Conservation (phyloP, 2,113 vertebrate genomes). For the Oreotragus oreotragus region DNA sequence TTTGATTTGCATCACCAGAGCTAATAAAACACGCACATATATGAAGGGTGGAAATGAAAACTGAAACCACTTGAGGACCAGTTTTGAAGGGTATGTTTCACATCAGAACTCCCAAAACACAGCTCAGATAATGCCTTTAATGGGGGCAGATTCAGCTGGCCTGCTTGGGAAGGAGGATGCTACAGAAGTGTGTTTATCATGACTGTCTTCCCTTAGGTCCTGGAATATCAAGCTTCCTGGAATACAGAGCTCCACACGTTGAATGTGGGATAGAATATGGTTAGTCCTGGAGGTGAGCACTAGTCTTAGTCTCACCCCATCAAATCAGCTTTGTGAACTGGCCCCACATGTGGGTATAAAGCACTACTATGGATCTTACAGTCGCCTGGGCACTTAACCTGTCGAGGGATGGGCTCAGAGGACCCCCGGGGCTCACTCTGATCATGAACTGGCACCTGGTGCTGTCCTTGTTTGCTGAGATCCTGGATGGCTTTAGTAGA, state of each 20-base stretch:
- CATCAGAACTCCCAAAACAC: background rate
- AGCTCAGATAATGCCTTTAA: background rate
- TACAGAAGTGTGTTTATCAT: background rate
- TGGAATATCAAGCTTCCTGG: background rate
- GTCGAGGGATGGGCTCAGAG: background rate
- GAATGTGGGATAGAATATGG: background rate
- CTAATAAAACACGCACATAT: background rate
- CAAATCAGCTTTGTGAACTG: background rate
- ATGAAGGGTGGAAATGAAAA: background rate
- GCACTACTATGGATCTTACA: accelerated
- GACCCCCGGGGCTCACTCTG: background rate
- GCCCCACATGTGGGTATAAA: accelerated
- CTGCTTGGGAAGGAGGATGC: background rate
- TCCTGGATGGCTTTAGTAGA: background rate
- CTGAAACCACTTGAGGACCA: background rate
- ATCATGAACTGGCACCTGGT: background rate
- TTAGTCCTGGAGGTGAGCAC: background rate
- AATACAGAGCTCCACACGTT: background rate
- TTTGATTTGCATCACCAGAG: background rate
- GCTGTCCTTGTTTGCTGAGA: background rate
- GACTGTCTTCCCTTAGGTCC: background rate
- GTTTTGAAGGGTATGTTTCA: background rate
- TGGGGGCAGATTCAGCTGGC: background rate
- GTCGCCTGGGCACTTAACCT: background rate
- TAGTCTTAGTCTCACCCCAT: background rate